Evolutionary conservation across 2,888 invertebrate species (phyloP).

Genomic region (Sesamia inferens): DNA sequence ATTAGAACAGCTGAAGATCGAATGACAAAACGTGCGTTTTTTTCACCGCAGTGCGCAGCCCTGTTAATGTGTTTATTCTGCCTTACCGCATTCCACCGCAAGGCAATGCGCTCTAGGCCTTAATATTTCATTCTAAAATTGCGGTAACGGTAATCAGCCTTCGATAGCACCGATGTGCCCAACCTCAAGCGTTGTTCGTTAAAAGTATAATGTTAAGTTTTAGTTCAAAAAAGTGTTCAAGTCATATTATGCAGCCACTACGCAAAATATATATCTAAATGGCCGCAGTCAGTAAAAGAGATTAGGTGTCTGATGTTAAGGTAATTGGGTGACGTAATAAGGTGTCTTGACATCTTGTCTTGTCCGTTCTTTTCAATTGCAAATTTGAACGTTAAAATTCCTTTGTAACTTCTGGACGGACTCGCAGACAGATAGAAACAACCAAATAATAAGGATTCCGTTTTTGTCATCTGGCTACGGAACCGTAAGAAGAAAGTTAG

Average conservation of each 20-base stretch:
- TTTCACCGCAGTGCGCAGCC: too few species aligned
- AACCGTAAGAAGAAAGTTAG: background rate
- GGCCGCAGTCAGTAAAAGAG: background rate
- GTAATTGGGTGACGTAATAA: background rate
- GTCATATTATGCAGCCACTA: constrained; percentile 14
- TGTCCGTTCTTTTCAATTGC: background rate
- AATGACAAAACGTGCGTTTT: too few species aligned
- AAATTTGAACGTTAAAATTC: background rate
- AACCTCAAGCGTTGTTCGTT: background rate
- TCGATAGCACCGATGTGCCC: background rate
- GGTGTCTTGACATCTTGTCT: background rate
- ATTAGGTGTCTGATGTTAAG: background rate
- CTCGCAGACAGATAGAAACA: background rate
- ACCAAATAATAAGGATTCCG: background rate
- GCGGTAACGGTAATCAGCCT: background rate
- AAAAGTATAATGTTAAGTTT: constrained; percentile 5
- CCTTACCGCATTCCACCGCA: too few species aligned
- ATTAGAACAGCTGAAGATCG: too few species aligned
- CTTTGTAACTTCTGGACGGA: background rate
- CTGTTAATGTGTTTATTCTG: too few species aligned
- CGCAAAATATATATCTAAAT: background rate
- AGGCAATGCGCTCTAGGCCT: too few species aligned
- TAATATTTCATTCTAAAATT: background rate
- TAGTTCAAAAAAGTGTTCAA: constrained; percentile 4
- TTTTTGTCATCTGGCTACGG: background rate